Conservation (phyloP, 2,888 invertebrate genomes). For the Lumbricus terrestris region DNA sequence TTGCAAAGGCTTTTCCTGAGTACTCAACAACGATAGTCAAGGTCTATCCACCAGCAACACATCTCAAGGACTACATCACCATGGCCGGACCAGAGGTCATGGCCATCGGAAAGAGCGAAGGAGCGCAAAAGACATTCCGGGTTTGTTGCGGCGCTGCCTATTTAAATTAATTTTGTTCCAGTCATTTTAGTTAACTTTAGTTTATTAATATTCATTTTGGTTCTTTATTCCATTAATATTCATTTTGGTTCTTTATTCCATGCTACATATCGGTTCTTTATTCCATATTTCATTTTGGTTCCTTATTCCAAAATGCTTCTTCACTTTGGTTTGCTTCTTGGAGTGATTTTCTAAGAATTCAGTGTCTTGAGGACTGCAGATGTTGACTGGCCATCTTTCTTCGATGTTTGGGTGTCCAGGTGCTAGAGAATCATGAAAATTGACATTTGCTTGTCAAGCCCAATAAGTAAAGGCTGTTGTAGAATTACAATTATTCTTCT, state of each 20-base stretch:
- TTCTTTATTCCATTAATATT: not conserved
- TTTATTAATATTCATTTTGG: not conserved
- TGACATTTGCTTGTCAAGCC: not conserved
- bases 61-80: constrained; percentile 81
- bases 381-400: not conserved
- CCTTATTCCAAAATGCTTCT: not conserved
- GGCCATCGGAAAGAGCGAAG: constrained; percentile 79
- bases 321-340: too few relatives aligned
- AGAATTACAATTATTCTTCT: too few relatives aligned
- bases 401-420: not conserved
- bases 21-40: constrained; percentile 90
- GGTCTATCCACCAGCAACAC: constrained; percentile 64
- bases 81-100: constrained; percentile 88
- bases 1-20: constrained; percentile 93
- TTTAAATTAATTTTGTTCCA: too few relatives aligned
- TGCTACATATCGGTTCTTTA: too few relatives aligned
- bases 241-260: not conserved
- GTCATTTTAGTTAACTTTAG: not conserved
- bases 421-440: not conserved
- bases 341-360: too few relatives aligned
- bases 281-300: not conserved
- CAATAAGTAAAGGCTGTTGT: too few relatives aligned
- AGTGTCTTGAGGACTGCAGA: not conserved
- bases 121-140: constrained; percentile 81
- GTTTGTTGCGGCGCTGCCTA: constrained; percentile 56